Conservation (phyloP, 2,888 invertebrate genomes). For the Mythimna loreyi region DNA sequence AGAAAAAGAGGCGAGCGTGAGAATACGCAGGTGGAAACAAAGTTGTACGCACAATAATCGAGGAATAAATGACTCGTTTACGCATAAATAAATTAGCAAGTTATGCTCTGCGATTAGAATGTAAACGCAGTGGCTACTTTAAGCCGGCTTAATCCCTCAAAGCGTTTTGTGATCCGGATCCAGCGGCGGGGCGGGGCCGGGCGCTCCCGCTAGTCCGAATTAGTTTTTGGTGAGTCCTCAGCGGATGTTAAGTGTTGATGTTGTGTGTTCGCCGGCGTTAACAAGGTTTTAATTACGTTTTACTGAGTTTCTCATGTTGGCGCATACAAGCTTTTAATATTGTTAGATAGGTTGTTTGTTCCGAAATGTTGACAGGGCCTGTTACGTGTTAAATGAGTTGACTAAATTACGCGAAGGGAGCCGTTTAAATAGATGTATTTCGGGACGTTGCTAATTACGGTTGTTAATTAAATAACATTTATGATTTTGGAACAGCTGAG, state of each 20-base stretch:
- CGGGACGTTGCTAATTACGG: conserved; percentile 46
- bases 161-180: conserved; percentile 71
- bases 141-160: conserved; percentile 75
- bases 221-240: conserved; percentile 83
- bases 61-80: conserved; percentile 15
- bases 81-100: conserved; percentile 50
- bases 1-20: conserved; percentile 24
- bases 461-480: conserved; percentile 53
- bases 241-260: conserved; percentile 79
- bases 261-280: conserved; percentile 78
- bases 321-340: conserved; percentile 75
- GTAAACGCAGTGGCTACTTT: conserved; percentile 69
- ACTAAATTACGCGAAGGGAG: conserved; percentile 49
- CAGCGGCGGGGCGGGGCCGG: conserved; percentile 55
- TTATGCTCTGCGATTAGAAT: conserved; percentile 66
- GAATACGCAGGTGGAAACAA: conserved; percentile 14
- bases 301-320: conserved; percentile 72
- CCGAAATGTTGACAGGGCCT: conserved; percentile 69
- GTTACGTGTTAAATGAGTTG: conserved; percentile 63
- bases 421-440: conserved; percentile 44
- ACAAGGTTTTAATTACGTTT: conserved; percentile 85
- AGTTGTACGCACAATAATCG: conserved; percentile 2
- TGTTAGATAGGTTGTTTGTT: conserved; percentile 70
- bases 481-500: conserved; percentile 35
- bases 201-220: conserved; percentile 73